Evolutionary conservation across 2,888 invertebrate species (phyloP), one percentile per base, ranked within the genome.

Genomic region (Tryphoninae sp.): DNA sequence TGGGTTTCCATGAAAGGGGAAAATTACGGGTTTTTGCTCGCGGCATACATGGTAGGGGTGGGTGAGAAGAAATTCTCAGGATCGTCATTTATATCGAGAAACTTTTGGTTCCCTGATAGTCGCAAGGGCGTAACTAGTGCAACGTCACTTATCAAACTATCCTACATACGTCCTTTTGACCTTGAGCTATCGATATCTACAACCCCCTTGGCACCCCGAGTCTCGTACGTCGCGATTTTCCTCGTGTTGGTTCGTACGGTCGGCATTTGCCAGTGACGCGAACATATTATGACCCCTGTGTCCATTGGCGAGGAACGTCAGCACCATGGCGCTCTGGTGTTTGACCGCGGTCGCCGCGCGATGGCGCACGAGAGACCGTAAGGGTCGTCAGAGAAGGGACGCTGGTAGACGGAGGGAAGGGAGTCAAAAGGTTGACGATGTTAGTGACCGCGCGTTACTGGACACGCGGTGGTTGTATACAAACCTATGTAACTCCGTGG

Each of bases 321-420:
- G 77, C 49, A 68, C 67, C 73, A 74, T 69, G 53, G 40, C 6
- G 59, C 84, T 73, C 80, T 83, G 84, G 86, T 88, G 89, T 90
- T 89, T 88, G 90, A 90, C 88, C 89, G 87, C 83, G 81, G 86
- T 85, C 85, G 86, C 83, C 85, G 85, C 85, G 88, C 87, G 88
- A 88, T 88, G 88, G 87, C 85, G 85, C 80, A 82, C 73, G 76
- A 64, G 59, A 79, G 73, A 78, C 78, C 68, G 72, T 58, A 81
- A 45, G 80, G 59, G 33, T n/a, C 59, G 40, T 19, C 55, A 8
- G 23, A 55, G 61, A 65, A 78, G 77, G 71, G 55, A 33, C 11
- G 33, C 45, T 16, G 23, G 33, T 26, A 58, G 51, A 68, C 49
- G 19, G 62, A 61, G 71, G 40, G 68, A 67, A 23, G 77, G 58